Evolutionary conservation across 2,113 vertebrate species (phyloP).

Genomic region (Vulpes ferrilata): DNA sequence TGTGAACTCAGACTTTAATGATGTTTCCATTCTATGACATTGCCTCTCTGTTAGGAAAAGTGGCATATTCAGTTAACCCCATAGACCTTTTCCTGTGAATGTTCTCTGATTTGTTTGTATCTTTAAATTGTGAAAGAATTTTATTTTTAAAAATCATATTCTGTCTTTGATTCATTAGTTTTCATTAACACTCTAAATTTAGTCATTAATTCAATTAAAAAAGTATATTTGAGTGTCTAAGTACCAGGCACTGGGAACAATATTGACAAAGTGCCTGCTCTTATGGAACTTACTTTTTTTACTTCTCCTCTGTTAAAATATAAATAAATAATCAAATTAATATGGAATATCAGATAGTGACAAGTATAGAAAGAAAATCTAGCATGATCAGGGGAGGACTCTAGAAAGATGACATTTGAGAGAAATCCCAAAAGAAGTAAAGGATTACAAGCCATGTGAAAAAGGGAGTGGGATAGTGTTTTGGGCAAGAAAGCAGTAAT

Average conservation of each 20-base stretch:
- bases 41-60: background rate
- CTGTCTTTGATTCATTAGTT: background rate
- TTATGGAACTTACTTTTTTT: background rate
- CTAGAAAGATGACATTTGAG: conserved; percentile 4
- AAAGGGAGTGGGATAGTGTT: background rate
- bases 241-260: background rate
- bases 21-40: background rate
- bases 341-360: background rate
- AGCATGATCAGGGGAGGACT: background rate
- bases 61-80: background rate
- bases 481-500: background rate
- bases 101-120: background rate
- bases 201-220: background rate
- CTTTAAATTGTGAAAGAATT: conserved; percentile 12
- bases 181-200: background rate
- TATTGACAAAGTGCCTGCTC: background rate
- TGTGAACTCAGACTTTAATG: background rate
- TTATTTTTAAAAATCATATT: background rate
- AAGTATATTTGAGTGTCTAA: background rate
- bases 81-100: background rate
- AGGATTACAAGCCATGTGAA: background rate
- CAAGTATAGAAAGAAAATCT: background rate
- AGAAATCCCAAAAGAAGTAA: background rate
- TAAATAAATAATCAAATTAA: conserved; percentile 3
- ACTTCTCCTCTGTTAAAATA: background rate